Base-by-base conservation (phyloP, 1,140 invertebrate genomes). In the Schmidtea mediterranea region DNA sequence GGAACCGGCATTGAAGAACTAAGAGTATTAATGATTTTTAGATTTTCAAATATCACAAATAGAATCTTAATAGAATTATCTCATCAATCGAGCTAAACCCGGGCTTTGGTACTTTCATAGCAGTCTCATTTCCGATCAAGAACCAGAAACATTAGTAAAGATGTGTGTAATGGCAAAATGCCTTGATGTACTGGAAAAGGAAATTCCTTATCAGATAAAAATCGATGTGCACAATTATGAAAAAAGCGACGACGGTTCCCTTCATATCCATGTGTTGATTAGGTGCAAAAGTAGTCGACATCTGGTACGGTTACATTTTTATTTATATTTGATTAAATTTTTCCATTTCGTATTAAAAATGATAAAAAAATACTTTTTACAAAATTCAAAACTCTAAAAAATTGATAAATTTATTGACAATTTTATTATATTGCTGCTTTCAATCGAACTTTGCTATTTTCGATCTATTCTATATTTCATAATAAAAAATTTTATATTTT, bases 191-290 rank as follows among this genome's bases (percentile, higher is more conserved):
- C 65, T 86, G 40, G 70, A 73, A 1, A 68, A 81, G 53, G 79
- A 84, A 66, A 72, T 87, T 36, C 82, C 82, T 1, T 87, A 87
- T 55, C 69, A 66, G 45, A 58, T 83, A 1, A 60, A 71, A 51
- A 69, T 75, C 22, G 57, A 69, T 48, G 55, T 80, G 1, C 76
- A 80, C 59, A 73, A 74, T 59, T 76, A 74, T 57, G 72, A 76
- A 51, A 59, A 71, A 12, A 61, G 68, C 45, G 60, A 71, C 18
- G 65, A 71, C 55, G 71, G 68, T 57, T 63, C 23, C 12, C 6
- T 21, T 19, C 24, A 16, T 23, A 22, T 21, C 15, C 19, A 12
- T 24, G 12, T 21, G 49, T 8, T 19, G 9, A 1, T 18, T 16
- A 52, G 22, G 6, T 18, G 16, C 24, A 40, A 15, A 40, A 43